Base-by-base conservation (phyloP, 2,113 vertebrate genomes). In the Psophia crepitans region DNA sequence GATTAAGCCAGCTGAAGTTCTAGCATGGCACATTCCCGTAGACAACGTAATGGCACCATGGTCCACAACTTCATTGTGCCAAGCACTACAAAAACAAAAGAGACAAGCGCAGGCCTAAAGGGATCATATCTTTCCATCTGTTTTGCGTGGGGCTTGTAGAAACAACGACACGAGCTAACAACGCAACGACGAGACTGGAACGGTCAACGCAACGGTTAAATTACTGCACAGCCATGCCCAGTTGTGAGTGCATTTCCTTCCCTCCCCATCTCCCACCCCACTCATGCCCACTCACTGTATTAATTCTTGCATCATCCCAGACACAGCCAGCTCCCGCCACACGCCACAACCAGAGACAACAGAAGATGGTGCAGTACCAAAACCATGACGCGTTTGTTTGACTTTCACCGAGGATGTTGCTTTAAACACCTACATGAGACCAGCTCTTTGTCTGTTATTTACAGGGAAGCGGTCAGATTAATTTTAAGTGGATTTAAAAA, bases 161-260 rank as follows among this genome's bases (percentile, higher is more conserved):
- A 66, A 26, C 0, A 1, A 61, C 82, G 12, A 44, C 71, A 51
- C 0, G 12, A 75, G 75, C 11, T 3, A 71, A 71, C 20, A 33
- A 46, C 12, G 41, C 64, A 14, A 11, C 37, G 22, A 48, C 2
- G 9, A 84, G 65, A n/a, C 9, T 2, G 61, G 51, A 90, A 68
- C 3, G 10, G 27, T 32, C 39, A 37, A 12, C 0, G 3, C 1
- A 0, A 8, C 7, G 32, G n/a, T 14, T 46, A 5, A 51, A 79
- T 66, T 65, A 39, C 39, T 15, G 74, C 58, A 48, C 0, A 0
- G 74, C 43, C 11, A 3, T 56, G 39, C 60, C 65, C 7, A 11
- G 43, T 2, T 35, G 41, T 0, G 9, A 46, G 54, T 7, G 1
- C 5, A 9, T 32, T 70, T 30, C 61, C 48, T 16, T 33, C n/a